A percentile compares a stretch with the other conserved stretches of the same genome.
phyloP scores from a whole-genome alignment of 2,888 invertebrate species.

The Nymphalis polychloros region DNA sequence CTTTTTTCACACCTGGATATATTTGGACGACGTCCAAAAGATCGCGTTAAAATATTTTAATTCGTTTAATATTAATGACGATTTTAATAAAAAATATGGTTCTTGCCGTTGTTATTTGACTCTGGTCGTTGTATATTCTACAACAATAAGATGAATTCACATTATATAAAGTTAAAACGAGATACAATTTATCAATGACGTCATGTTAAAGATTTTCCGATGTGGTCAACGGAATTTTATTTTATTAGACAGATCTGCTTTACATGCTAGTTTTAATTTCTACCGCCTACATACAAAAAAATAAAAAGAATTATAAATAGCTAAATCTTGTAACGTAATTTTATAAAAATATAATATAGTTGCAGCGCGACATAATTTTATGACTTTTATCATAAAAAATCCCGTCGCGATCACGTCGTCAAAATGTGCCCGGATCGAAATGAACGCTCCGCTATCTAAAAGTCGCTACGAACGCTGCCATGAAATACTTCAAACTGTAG shows the following conservation, averaged over 20 bases:
- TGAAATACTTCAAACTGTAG: constrained; percentile 7
- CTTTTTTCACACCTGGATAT: constrained; percentile 56
- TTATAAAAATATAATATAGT: constrained; percentile 39
- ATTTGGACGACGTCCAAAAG: constrained; percentile 43
- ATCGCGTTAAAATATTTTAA: constrained; percentile 28
- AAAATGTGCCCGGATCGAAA: constrained; percentile 40
- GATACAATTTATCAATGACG: no score
- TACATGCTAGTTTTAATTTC: neutral
- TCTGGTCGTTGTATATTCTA: neutral
- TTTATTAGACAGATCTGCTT: neutral
- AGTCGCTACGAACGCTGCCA: constrained; percentile 14
- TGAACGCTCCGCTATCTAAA: constrained; percentile 32
- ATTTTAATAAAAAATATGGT: constrained; percentile 15
- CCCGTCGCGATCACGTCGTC: constrained; percentile 40
- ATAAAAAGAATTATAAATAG: constrained; percentile 27
- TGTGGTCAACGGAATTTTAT: neutral
- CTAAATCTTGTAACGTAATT: constrained; percentile 19
- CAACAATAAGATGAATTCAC: no score
- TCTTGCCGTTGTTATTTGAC: constrained; percentile 16
- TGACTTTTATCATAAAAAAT: constrained; percentile 47
- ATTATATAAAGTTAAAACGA: no score
- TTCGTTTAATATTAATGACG: constrained; percentile 21
- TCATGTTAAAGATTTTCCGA: neutral
- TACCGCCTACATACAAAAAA: constrained; percentile 1
- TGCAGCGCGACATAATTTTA: constrained; percentile 44